phyloP scores from a whole-genome alignment of 2,797 vertebrate species.

The Oreochromis mossambicus region DNA sequence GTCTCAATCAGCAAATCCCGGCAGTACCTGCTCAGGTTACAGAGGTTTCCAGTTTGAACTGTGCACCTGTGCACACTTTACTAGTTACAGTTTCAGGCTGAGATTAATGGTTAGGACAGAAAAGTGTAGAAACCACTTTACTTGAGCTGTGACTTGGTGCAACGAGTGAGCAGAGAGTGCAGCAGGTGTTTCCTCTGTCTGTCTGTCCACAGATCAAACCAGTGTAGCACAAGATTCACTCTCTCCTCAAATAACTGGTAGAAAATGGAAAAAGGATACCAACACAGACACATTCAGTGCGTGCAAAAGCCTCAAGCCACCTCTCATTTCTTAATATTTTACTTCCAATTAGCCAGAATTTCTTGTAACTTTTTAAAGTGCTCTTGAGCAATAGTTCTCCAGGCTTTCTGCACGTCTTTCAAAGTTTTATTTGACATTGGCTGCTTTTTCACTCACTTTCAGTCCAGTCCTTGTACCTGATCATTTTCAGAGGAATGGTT shows the following conservation, averaged over 20 bases:
- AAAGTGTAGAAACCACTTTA: conserved; percentile 44
- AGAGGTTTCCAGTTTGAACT: neutral
- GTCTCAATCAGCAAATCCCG: conserved; percentile 74
- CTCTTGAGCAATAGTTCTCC: neutral
- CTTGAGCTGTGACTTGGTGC: conserved; percentile 81
- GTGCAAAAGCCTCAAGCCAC: neutral
- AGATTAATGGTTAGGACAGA: neutral
- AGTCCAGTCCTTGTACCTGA: neutral
- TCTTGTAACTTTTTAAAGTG: neutral
- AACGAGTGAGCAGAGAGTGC: conserved; percentile 68
- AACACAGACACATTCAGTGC: neutral
- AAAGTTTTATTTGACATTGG: neutral
- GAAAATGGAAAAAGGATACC: neutral
- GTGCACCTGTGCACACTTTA: neutral
- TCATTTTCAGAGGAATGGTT: neutral
- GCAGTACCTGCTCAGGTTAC: conserved; percentile 67
- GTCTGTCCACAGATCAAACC: conserved; percentile 90
- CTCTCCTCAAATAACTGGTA: conserved; percentile 85
- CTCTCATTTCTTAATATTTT: neutral
- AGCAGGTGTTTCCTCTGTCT: conserved; percentile 83
- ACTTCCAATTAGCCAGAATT: neutral
- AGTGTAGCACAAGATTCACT: conserved; percentile 79
- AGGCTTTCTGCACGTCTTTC: neutral
- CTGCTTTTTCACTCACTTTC: neutral
- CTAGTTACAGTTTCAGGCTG: neutral